Evolutionary conservation across 1,140 invertebrate species (phyloP).

Genomic region (Notospermus geniculatus): DNA sequence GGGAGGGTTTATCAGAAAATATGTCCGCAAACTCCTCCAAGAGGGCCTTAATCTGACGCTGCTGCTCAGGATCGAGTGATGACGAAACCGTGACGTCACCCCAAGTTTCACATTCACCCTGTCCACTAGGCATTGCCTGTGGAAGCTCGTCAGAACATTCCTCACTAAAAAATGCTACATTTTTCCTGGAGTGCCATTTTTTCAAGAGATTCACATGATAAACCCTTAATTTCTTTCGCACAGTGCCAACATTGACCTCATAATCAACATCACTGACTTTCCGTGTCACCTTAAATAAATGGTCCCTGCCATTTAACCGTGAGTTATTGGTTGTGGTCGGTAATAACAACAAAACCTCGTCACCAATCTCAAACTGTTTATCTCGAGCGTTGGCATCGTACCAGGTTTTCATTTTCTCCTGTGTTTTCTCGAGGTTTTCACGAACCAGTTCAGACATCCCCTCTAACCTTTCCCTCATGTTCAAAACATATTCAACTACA

Average conservation of each 20-base stretch:
- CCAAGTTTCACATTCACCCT: background rate
- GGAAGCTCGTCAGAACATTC: background rate
- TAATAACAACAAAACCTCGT: slow-evolving; percentile 15
- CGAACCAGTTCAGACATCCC: slow-evolving; percentile 22
- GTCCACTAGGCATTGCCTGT: background rate
- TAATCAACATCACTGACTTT: background rate
- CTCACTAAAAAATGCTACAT: too few relatives aligned
- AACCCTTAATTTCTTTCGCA: slow-evolving; percentile 9
- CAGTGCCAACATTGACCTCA: slow-evolving; percentile 2
- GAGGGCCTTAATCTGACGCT: background rate
- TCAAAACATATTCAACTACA: slow-evolving; percentile 29
- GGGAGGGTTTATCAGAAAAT: slow-evolving; percentile 17
- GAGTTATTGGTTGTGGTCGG: background rate
- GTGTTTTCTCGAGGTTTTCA: slow-evolving; percentile 18
- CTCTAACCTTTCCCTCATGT: slow-evolving; percentile 25
- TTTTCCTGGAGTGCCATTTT: too few relatives aligned
- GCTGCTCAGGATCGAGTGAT: background rate
- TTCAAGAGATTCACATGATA: slow-evolving; percentile 20
- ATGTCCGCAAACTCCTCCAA: slow-evolving; percentile 5
- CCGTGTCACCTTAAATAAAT: background rate
- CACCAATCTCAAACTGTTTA: slow-evolving; percentile 15
- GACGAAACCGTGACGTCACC: background rate
- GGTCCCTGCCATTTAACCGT: slow-evolving; percentile 14
- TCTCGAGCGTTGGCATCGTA: slow-evolving; percentile 17
- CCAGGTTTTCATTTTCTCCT: slow-evolving; percentile 16